These are phyloP conservation scores for Cossypha heuglini DNA, from an alignment of 2,797 vertebrate genomes.

Conservation along the genomic window DNA sequence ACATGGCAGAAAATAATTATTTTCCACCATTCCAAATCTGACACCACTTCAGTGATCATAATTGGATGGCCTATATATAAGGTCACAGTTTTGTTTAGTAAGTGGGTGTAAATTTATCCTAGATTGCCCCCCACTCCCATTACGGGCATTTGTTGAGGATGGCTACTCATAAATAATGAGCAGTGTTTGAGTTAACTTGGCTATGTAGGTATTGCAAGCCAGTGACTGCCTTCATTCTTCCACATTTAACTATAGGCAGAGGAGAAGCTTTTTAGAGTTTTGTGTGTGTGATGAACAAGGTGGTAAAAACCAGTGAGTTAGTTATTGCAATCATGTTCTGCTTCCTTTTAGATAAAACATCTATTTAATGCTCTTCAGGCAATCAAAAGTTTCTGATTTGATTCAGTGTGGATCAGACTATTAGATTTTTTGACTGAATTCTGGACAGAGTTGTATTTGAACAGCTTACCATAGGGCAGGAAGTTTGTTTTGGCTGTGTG, in stretches of 20 bases:
- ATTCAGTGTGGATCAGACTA: not conserved
- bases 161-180: not conserved
- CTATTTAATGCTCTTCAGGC: not conserved
- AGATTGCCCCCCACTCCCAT: not conserved
- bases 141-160: not conserved
- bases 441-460: not conserved
- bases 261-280: not conserved
- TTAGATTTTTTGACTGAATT: not conserved
- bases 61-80: not conserved
- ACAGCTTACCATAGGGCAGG: not conserved
- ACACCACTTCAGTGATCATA: not conserved
- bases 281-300: not conserved
- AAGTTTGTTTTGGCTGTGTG: not conserved
- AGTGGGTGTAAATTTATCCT: not conserved
- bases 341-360: not conserved
- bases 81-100: not conserved
- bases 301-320: not conserved
- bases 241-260: not conserved
- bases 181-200: not conserved
- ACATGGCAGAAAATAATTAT: not conserved
- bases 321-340: not conserved
- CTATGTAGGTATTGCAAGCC: not conserved
- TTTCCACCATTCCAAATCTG: not conserved
- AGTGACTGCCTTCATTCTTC: not conserved
- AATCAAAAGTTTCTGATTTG: not conserved